These are phyloP conservation scores for Shargacucullia verbasci DNA, from an alignment of 2,888 invertebrate species.

Conservation along the genomic window DNA sequence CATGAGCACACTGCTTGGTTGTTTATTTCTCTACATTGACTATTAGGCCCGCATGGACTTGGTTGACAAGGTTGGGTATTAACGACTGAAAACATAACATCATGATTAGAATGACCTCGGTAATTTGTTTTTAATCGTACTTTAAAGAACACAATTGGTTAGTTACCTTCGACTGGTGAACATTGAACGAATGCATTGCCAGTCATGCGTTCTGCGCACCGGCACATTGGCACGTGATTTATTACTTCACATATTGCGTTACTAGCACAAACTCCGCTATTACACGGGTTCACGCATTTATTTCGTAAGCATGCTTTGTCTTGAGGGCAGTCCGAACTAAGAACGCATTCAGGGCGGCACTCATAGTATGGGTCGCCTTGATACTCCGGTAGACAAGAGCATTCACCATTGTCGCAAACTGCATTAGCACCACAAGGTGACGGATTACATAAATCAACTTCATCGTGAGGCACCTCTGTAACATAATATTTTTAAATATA, in stretches of 20 bases:
- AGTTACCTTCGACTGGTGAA: conserved; percentile 78
- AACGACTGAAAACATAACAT: conserved; percentile 68
- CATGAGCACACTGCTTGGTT: conserved; percentile 93
- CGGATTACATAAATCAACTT: conserved; percentile 89
- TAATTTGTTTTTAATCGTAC: neutral
- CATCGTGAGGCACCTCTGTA: conserved; percentile 71
- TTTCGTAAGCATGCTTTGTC: conserved; percentile 91
- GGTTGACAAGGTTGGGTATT: conserved; percentile 78
- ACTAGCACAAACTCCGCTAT: conserved; percentile 90
- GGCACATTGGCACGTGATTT: conserved; percentile 92
- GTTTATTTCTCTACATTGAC: conserved; percentile 92
- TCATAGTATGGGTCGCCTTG: conserved; percentile 91
- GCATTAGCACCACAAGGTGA: conserved; percentile 91
- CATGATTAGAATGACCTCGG: neutral
- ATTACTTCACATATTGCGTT: conserved; percentile 92
- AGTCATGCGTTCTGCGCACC: conserved; percentile 90
- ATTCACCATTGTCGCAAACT: conserved; percentile 88
- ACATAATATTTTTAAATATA: conserved; percentile 28
- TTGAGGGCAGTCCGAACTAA: conserved; percentile 91
- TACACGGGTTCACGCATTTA: conserved; percentile 92
- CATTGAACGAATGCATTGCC: conserved; percentile 92
- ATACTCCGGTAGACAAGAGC: conserved; percentile 90
- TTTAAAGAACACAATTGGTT: too few relatives aligned
- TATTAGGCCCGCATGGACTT: conserved; percentile 94
- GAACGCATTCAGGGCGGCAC: conserved; percentile 92